These are phyloP conservation scores for Eilema depressum DNA, from an alignment of 2,888 invertebrate species.

Conservation along the genomic window DNA sequence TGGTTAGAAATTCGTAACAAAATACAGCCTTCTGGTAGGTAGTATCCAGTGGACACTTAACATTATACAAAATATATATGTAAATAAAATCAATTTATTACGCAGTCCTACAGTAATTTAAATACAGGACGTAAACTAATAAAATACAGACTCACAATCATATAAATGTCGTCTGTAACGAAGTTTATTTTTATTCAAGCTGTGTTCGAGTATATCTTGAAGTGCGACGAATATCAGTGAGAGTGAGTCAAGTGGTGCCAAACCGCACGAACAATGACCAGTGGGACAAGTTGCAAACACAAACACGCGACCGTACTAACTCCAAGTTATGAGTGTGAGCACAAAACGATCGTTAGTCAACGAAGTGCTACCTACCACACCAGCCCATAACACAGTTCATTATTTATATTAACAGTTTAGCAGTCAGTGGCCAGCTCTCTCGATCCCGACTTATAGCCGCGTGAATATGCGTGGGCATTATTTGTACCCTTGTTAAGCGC, in stretches of 20 bases:
- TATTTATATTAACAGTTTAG: constrained; percentile 87
- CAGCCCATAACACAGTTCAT: constrained; percentile 85
- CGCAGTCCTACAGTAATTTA: constrained; percentile 18
- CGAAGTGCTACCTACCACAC: constrained; percentile 78
- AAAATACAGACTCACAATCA: constrained; percentile 25
- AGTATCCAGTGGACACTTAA: constrained; percentile 10
- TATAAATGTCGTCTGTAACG: constrained; percentile 27
- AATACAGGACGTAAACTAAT: constrained; percentile 26
- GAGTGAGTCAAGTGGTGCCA: constrained; percentile 49
- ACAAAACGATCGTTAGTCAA: constrained; percentile 84
- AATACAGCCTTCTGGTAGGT: not conserved
- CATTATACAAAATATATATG: constrained; percentile 15
- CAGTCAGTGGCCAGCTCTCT: constrained; percentile 80
- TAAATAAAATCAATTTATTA: constrained; percentile 24
- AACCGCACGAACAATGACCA: constrained; percentile 55
- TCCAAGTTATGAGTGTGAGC: constrained; percentile 68
- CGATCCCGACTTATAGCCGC: constrained; percentile 82
- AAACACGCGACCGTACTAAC: constrained; percentile 37
- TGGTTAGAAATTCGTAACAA: not conserved
- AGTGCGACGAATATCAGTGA: constrained; percentile 42
- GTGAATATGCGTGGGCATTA: constrained; percentile 87
- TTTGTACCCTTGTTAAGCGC: constrained; percentile 86
- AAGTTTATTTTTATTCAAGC: constrained; percentile 35
- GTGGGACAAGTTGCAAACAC: constrained; percentile 41
- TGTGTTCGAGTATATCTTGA: constrained; percentile 34